Percentiles rank a stretch among this genome's conserved stretches.
Evolutionary conservation across 2,797 vertebrate species (phyloP).

Genomic region (Cossypha polioptera): DNA sequence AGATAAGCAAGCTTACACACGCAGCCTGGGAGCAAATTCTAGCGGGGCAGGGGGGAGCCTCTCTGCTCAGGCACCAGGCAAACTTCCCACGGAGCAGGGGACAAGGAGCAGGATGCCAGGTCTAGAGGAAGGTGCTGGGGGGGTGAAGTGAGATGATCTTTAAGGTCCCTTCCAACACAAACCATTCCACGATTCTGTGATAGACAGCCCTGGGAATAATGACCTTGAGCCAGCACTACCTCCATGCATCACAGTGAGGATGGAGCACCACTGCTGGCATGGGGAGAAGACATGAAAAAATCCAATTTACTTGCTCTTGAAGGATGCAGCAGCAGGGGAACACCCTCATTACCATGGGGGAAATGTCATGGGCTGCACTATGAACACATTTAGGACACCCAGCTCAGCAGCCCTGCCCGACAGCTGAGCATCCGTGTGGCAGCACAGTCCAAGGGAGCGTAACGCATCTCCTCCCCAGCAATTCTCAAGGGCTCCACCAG

Average conservation of each 20-base stretch:
- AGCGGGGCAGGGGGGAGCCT: rapidly evolving
- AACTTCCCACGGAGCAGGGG: neutral
- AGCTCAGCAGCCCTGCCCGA: neutral
- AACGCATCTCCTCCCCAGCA: neutral
- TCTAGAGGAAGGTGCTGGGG: neutral
- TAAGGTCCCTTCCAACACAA: neutral
- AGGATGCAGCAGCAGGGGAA: neutral
- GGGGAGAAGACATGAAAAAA: neutral
- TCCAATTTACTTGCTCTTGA: neutral
- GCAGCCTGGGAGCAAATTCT: neutral
- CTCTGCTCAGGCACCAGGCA: neutral
- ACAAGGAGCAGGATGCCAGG: neutral
- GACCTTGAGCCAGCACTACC: neutral
- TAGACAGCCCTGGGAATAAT: neutral
- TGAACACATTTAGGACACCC: neutral
- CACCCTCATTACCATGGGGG: neutral
- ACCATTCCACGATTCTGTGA: neutral
- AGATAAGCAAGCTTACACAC: slow-evolving; percentile 27
- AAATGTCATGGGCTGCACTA: rapidly evolving
- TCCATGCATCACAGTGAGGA: rapidly evolving
- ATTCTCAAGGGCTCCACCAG: neutral
- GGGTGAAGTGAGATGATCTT: neutral
- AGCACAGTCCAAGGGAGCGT: neutral
- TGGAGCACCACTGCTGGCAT: neutral
- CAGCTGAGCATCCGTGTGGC: neutral